These are phyloP conservation scores for Cryptomyrus ogoouensis DNA, from an alignment of 2,113 vertebrate genomes.

Conservation along the genomic window DNA sequence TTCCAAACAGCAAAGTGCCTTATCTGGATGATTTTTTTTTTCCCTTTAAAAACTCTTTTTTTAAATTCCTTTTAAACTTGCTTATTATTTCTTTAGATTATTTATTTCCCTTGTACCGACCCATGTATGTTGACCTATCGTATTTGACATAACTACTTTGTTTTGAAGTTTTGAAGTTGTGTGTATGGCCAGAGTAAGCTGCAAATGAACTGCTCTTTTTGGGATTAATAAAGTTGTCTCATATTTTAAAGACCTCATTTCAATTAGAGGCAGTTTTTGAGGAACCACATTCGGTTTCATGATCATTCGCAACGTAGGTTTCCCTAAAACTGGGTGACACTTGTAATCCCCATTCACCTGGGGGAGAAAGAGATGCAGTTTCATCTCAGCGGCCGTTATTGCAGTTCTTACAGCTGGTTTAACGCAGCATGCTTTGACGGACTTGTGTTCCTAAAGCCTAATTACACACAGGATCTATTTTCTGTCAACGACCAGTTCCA, in stretches of 20 bases:
- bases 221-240: neutral
- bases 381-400: neutral
- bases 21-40: neutral
- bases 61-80: neutral
- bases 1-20: neutral
- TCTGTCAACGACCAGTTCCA: neutral
- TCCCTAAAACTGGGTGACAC: neutral
- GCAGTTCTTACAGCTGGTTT: neutral
- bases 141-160: neutral
- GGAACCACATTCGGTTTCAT: neutral
- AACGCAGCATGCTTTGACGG: neutral
- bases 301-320: neutral
- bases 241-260: neutral
- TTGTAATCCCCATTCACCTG: neutral
- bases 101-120: neutral
- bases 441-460: neutral
- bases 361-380: neutral
- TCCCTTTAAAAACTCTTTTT: neutral
- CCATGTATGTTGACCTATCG: neutral
- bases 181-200: neutral
- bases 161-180: neutral
- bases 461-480: neutral
- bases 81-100: neutral
- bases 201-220: neutral
- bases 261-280: neutral